phyloP scores from a whole-genome alignment of 2,113 vertebrate species.

The Onychostruthus taczanowskii region DNA sequence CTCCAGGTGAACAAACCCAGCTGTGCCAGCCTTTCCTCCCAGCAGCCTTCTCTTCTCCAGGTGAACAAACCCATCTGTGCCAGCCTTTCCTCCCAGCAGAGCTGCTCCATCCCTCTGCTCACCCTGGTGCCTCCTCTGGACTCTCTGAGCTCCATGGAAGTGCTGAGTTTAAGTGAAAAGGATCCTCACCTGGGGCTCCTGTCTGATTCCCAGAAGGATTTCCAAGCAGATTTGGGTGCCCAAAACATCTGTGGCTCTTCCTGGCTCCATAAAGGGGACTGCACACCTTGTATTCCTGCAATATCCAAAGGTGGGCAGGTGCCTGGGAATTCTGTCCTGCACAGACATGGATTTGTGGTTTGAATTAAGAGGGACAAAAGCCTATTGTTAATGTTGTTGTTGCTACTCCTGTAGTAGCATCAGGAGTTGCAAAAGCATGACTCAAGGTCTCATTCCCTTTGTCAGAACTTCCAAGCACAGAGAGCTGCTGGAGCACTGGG shows the following conservation, averaged over 20 bases:
- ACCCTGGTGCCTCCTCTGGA: not conserved
- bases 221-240: not conserved
- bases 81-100: not conserved
- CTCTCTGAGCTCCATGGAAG: accelerated
- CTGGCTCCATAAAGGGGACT: not conserved
- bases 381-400: accelerated
- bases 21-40: not conserved
- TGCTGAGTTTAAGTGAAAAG: not conserved
- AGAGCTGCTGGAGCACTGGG: not conserved
- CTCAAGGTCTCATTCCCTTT: not conserved
- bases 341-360: accelerated
- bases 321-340: not conserved
- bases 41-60: not conserved
- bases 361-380: not conserved
- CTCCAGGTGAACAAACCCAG: not conserved
- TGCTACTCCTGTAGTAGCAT: not conserved
- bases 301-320: not conserved
- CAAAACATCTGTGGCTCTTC: not conserved
- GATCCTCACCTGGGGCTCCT: not conserved
- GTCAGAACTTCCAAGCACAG: not conserved
- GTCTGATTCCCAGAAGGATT: not conserved
- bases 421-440: not conserved
- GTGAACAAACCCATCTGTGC: not conserved
- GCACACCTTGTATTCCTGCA: too few relatives aligned
- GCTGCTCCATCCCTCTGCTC: not conserved